Conservation (phyloP, 2,797 vertebrate genomes). For the Sebastiscus albofasciatus region DNA sequence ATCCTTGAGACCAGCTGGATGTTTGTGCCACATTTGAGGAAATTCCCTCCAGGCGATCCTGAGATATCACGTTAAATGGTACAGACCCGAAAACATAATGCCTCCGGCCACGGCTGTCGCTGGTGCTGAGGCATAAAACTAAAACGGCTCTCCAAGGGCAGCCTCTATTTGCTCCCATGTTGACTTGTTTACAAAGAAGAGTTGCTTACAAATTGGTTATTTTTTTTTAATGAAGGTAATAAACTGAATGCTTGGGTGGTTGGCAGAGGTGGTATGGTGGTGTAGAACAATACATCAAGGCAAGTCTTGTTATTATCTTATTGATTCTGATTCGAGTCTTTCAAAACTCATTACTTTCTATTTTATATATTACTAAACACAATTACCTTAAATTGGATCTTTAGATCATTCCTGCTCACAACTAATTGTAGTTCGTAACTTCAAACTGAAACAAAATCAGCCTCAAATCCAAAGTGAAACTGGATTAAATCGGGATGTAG, state of each 20-base stretch:
- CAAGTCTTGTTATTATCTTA: not conserved
- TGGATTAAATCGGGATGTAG: not conserved
- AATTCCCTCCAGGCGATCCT: no score
- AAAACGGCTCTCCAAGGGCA: not conserved
- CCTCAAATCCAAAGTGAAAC: not conserved
- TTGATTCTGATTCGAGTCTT: not conserved
- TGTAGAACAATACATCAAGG: not conserved
- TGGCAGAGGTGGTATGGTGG: conserved; percentile 11
- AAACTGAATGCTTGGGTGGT: conserved; percentile 5
- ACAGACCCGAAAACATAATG: no score
- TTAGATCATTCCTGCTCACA: not conserved
- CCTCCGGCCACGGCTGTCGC: no score
- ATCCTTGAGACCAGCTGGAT: no score
- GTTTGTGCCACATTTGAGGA: no score
- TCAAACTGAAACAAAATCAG: not conserved
- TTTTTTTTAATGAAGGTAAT: conserved; percentile 22
- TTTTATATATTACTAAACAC: not conserved
- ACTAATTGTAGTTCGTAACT: not conserved
- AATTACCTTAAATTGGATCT: not conserved
- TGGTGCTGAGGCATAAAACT: not conserved
- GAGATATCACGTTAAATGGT: no score
- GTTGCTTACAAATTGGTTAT: not conserved
- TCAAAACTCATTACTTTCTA: not conserved
- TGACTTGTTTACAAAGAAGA: conserved; percentile 14
- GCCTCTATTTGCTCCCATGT: not conserved